These are phyloP conservation scores for Gymnoscopelus braueri DNA, from an alignment of 2,797 vertebrate species.

Conservation along the genomic window DNA sequence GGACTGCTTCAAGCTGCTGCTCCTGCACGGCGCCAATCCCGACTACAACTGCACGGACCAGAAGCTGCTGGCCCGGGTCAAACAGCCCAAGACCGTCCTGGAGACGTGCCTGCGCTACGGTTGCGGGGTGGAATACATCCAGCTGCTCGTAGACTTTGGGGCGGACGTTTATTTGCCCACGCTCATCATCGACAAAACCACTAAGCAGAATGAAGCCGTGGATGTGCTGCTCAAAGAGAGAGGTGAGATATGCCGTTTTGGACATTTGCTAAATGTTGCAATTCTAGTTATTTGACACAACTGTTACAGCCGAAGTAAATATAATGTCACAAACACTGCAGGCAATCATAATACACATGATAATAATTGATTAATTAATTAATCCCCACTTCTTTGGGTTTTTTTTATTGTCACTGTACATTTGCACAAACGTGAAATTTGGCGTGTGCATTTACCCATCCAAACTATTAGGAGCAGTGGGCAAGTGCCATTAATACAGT, in stretches of 20 bases:
- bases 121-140: conserved; percentile 84
- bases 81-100: conserved; percentile 88
- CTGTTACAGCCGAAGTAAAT: too few relatives aligned
- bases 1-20: conserved; percentile 89
- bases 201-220: conserved; percentile 79
- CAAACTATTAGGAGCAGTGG: too few relatives aligned
- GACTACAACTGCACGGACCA: conserved; percentile 92
- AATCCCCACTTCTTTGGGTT: too few relatives aligned
- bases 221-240: conserved; percentile 86
- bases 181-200: conserved; percentile 69
- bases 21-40: conserved; percentile 90
- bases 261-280: too few relatives aligned
- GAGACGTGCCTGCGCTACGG: conserved; percentile 91
- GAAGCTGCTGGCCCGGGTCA: conserved; percentile 84
- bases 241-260: conserved; percentile 83
- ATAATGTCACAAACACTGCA: too few relatives aligned
- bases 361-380: too few relatives aligned
- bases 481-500: too few relatives aligned
- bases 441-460: too few relatives aligned
- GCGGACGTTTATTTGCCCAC: conserved; percentile 89
- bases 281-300: too few relatives aligned
- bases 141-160: conserved; percentile 94
- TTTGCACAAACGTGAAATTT: background rate
- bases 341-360: too few relatives aligned
- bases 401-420: too few relatives aligned